Evolutionary conservation across 2,797 vertebrate species (phyloP).

Genomic region (Ptychadena robeensis): DNA sequence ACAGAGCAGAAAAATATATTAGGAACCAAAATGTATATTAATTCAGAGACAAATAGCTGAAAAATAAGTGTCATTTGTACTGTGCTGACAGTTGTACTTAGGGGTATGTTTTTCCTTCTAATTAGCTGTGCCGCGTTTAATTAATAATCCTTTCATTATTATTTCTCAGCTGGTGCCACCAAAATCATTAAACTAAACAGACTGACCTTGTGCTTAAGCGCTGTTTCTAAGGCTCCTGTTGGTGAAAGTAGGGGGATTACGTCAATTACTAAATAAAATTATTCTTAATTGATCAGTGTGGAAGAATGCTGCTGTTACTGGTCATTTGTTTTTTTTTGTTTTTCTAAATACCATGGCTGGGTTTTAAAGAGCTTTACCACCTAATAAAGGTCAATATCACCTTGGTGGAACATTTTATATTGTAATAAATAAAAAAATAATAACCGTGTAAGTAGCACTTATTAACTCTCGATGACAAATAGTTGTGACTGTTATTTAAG

Average conservation of each 20-base stretch:
- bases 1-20: constrained; percentile 4
- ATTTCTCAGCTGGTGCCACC: constrained; percentile 10
- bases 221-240: not conserved
- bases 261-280: constrained; percentile 4
- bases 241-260: not conserved
- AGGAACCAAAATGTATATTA: not conserved
- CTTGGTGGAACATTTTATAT: not conserved
- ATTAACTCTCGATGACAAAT: not conserved
- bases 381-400: not conserved
- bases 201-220: constrained; percentile 7
- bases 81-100: constrained; percentile 7
- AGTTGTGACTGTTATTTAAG: too few species aligned
- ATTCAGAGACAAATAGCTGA: constrained; percentile 1
- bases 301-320: not conserved
- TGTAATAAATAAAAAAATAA: not conserved
- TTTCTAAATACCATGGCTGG: not conserved
- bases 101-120: constrained; percentile 15
- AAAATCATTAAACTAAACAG: constrained; percentile 14
- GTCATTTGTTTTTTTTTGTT: not conserved
- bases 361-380: not conserved
- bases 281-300: constrained; percentile 7
- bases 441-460: not conserved
- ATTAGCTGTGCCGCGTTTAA: constrained; percentile 30
- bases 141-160: constrained; percentile 49
- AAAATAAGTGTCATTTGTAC: constrained; percentile 32